Evolutionary conservation across 2,113 vertebrate species (phyloP).

Genomic region (Mustelus asterias): DNA sequence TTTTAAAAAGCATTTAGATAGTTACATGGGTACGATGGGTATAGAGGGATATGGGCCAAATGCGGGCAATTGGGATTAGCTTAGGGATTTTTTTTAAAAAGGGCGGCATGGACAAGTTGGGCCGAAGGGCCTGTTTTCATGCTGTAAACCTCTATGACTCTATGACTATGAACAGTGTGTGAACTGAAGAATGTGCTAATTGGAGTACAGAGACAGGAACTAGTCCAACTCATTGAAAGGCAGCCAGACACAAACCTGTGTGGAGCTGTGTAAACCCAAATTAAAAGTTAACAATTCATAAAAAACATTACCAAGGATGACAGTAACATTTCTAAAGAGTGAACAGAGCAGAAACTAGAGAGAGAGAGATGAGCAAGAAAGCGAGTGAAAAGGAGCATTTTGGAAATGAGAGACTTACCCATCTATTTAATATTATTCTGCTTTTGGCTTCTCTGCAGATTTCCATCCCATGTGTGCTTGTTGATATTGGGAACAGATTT

Average conservation of each 20-base stretch:
- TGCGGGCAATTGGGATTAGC: too few relatives aligned
- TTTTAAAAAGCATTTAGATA: too few relatives aligned
- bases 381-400: background rate
- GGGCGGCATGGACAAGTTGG: too few relatives aligned
- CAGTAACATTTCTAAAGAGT: background rate
- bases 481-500: background rate
- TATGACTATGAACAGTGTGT: background rate
- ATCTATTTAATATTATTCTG: background rate
- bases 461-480: background rate
- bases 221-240: conserved; percentile 4
- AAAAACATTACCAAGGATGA: background rate
- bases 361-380: too few relatives aligned
- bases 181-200: background rate
- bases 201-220: background rate
- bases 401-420: background rate
- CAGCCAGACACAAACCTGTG: background rate
- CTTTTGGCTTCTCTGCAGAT: background rate
- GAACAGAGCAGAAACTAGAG: background rate
- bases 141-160: too few relatives aligned
- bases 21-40: too few relatives aligned
- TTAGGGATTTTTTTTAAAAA: too few relatives aligned
- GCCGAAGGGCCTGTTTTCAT: too few relatives aligned
- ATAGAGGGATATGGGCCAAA: too few relatives aligned
- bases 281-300: background rate
- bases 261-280: background rate